Base-by-base conservation (phyloP, 2,888 invertebrate genomes). In the Colletes collaris region DNA sequence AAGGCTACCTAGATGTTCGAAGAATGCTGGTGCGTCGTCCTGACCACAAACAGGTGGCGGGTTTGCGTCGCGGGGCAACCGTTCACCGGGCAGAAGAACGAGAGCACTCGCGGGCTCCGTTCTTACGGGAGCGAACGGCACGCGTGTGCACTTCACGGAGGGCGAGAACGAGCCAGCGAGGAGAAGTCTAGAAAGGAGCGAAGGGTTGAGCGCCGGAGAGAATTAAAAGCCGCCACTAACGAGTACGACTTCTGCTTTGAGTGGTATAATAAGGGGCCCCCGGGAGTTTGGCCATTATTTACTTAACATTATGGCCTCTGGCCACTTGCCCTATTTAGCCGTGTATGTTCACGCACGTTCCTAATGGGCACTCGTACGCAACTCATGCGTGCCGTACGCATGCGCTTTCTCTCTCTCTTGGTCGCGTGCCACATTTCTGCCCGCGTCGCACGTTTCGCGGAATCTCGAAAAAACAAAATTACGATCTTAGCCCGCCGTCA, bases 281-380 rank as follows among this genome's bases (percentile, higher is more conserved):
- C 83, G 83, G 82, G 76, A 83, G 86, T 87, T 89, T 84, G 86
- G 87, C 89, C 85, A 90, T 91, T 91, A 91, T 91, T 90, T 89
- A 90, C 88, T 88, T 88, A 88, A 89, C 89, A 88, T 90, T 88
- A 87, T 85, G 86, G 81, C 77, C 80, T 68, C 75, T 83, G 82
- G 83, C 83, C 86, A 87, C 88, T 87, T 86, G 85, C 79, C 84
- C 84, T 86, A 84, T 81, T 83, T 87, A 82, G 79, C 68, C 72
- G 77, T 80, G 76, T 79, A 83, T 64, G 71, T 79, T 76, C 77
- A 79, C 85, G 88, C 88, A 89, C 88, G 86, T 76, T 89, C 86
- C 87, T 89, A 89, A 90, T 90, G 88, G 89, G 77, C 86, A 88
- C 89, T 90, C 86, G 71, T 89, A 86, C 81, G 78, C 84, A 80